Conservation (phyloP, 2,888 invertebrate species). For the Andrena marginata region DNA sequence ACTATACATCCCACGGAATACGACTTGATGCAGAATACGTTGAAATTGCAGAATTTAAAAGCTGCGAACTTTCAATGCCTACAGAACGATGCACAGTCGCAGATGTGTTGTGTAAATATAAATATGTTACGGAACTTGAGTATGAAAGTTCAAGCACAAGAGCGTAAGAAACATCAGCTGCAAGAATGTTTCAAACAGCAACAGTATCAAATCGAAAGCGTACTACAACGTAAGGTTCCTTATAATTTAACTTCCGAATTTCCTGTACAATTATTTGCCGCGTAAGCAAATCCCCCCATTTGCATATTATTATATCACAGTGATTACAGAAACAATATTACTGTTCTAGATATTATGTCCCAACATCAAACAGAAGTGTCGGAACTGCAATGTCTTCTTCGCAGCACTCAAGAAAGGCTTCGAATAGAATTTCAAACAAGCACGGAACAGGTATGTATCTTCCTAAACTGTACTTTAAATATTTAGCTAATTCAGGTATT, state of each 20-base stretch:
- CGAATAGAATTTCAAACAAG: conserved; percentile 86
- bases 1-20: conserved; percentile 61
- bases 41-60: conserved; percentile 73
- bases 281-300: too few relatives aligned
- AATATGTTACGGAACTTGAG: conserved; percentile 60
- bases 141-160: conserved; percentile 64
- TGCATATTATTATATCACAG: too few relatives aligned
- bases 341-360: conserved; percentile 86
- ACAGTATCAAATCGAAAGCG: conserved; percentile 57
- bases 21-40: conserved; percentile 74
- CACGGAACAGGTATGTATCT: conserved; percentile 85
- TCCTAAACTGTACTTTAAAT: neutral
- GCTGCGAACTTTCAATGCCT: conserved; percentile 55
- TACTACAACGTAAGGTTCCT: conserved; percentile 57
- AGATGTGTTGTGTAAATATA: conserved; percentile 58
- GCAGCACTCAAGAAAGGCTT: conserved; percentile 86
- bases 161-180: conserved; percentile 63
- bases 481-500: neutral
- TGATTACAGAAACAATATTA: neutral
- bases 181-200: conserved; percentile 59
- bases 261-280: neutral
- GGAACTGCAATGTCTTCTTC: conserved; percentile 86
- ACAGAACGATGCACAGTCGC: conserved; percentile 46
- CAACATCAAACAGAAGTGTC: conserved; percentile 87
- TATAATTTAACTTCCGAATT: conserved; percentile 12